Evolutionary conservation across 2,888 invertebrate species (phyloP), one percentile per base, ranked within the genome.

Genomic region (Gnatocerus cornutus): DNA sequence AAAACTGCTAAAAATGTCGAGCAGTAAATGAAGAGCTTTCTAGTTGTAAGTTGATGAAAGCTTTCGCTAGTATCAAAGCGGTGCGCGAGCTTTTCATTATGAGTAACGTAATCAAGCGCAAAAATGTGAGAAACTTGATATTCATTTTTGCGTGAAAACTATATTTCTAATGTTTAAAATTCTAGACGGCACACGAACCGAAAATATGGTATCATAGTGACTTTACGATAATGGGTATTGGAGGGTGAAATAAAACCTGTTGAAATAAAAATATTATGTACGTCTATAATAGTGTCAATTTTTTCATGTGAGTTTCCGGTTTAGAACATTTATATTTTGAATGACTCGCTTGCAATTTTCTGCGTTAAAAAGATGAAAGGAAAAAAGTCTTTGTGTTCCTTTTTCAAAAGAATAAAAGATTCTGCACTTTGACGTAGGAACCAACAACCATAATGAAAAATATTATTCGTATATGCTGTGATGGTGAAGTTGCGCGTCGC

Each of bases 31-130:
- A 6, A 13, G 2, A 13, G 41, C 41, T 41, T 41, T 41, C 12
- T 41, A 12, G 41, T 41, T 13, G 2, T 41, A 41, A 41, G 41
- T 41, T 41, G 41, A 41, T 41, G 41, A 6, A 12, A 41, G 13
- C 41, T 41, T 41, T 13, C 41, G 41, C 33, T 13, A 41, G 41
- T 41, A 41, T 41, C 12, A 41, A 41, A 41, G 41, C 41, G 10
- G 5, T 13, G 41, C 41, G 33, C 33, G 33, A 9, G 33, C 33
- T 33, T 33, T 33, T 33, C 33, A 33, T 33, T 33, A 33, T 33
- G 33, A 33, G 33, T 33, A 33, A 33, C 1, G 33, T 7, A 33
- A 33, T 33, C 7, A 33, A 33, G 7, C n/a, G 4, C 1, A 33
- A 33, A 33, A 33, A 33, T 33, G 33, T 33, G 2, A 21, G 33